A percentile compares a stretch with the other conserved stretches of the same genome.
Conservation (phyloP, 2,113 vertebrate species). For the Conger conger region DNA sequence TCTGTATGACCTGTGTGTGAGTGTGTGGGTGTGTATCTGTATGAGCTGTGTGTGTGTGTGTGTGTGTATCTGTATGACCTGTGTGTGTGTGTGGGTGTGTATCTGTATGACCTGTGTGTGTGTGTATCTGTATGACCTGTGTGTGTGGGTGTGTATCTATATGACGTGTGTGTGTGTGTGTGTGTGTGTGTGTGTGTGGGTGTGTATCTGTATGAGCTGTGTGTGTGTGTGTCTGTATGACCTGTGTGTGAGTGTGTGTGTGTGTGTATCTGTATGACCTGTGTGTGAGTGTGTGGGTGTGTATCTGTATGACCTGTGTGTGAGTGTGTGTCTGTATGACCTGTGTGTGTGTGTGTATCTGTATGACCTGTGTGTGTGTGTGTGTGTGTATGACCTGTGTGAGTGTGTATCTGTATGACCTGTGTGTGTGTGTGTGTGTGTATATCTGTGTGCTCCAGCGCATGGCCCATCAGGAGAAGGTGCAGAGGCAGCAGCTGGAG, state of each 20-base stretch:
- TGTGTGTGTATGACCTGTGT: conserved; percentile 44
- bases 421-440: neutral
- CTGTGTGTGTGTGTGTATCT: neutral
- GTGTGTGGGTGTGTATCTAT: too few species aligned
- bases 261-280: neutral
- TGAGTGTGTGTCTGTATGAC: conserved; percentile 41
- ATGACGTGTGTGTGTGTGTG: too few species aligned
- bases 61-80: too few species aligned
- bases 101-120: too few species aligned
- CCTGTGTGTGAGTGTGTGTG: neutral
- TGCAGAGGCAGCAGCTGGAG: conserved; percentile 66
- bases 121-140: too few species aligned
- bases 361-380: conserved; percentile 6
- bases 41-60: too few species aligned
- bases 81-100: too few species aligned
- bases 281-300: conserved; percentile 22
- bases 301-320: neutral
- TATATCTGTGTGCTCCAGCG: conserved; percentile 45
- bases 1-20: too few species aligned
- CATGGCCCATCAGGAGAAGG: conserved; percentile 62
- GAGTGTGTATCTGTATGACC: conserved; percentile 8
- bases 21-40: too few species aligned
- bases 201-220: neutral
- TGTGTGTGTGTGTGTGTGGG: too few species aligned
- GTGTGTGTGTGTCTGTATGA: neutral